phyloP scores from a whole-genome alignment of 2,888 invertebrate genomes.

The Thysanoteuthis rhombus region DNA sequence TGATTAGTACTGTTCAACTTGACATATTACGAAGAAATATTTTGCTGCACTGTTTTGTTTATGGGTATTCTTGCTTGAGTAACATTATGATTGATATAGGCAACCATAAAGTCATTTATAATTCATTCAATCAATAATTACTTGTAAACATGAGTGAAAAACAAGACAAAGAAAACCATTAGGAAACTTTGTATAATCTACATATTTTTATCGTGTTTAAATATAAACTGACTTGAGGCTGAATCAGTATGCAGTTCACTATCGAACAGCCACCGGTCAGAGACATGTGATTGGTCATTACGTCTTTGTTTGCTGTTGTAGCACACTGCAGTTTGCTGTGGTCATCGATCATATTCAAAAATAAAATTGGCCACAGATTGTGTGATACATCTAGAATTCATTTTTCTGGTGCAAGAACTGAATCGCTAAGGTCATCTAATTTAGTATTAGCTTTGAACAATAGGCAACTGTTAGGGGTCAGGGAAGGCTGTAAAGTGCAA shows the following conservation, averaged over 20 bases:
- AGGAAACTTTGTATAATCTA: neutral
- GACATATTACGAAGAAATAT: neutral
- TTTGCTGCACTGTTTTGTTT: neutral
- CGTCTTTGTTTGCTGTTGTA: neutral
- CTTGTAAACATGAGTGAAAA: neutral
- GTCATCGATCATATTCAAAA: constrained; percentile 12
- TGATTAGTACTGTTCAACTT: neutral
- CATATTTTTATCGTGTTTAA: neutral
- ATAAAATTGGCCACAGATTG: neutral
- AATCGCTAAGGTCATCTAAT: neutral
- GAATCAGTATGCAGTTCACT: neutral
- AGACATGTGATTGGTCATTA: constrained; percentile 12
- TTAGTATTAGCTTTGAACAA: neutral
- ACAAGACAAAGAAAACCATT: constrained; percentile 12
- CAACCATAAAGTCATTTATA: neutral
- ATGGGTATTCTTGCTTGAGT: neutral
- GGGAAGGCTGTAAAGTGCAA: neutral
- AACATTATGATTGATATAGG: constrained; percentile 12
- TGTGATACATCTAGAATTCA: neutral
- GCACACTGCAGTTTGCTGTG: neutral
- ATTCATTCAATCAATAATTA: neutral
- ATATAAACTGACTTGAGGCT: neutral
- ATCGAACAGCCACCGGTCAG: neutral
- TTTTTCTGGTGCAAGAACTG: neutral
- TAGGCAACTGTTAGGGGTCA: neutral